These are phyloP conservation scores for Nipponia nippon DNA, from an alignment of 2,113 vertebrate species.

Conservation along the genomic window DNA sequence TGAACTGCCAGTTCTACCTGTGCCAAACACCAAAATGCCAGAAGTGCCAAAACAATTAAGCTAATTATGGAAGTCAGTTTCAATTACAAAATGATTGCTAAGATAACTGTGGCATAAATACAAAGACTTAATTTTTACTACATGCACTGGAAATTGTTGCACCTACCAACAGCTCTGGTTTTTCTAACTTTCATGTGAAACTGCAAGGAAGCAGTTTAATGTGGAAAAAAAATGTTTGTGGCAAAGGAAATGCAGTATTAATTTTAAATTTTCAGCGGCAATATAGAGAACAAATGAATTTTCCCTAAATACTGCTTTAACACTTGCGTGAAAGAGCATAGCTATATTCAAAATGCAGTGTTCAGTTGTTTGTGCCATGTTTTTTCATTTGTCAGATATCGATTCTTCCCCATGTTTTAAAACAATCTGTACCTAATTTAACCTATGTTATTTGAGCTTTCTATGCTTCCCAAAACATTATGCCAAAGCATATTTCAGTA, in stretches of 20 bases:
- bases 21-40: background rate
- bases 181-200: slow-evolving; percentile 28
- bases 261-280: background rate
- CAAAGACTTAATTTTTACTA: slow-evolving; percentile 32
- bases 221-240: background rate
- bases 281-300: background rate
- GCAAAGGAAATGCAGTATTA: background rate
- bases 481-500: slow-evolving; percentile 5
- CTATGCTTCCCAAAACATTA: slow-evolving; percentile 18
- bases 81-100: slow-evolving; percentile 50
- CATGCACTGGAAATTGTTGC: background rate
- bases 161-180: background rate
- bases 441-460: slow-evolving; percentile 28
- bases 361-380: background rate
- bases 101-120: slow-evolving; percentile 10
- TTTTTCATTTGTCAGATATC: slow-evolving; percentile 16
- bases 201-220: background rate
- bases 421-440: slow-evolving; percentile 46
- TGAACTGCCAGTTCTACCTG: background rate
- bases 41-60: slow-evolving; percentile 5
- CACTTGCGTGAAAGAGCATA: background rate
- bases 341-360: background rate
- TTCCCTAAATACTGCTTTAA: background rate
- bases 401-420: slow-evolving; percentile 11
- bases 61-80: slow-evolving; percentile 35